Evolutionary conservation across 2,797 vertebrate species (phyloP).

Genomic region (Carapus acus): DNA sequence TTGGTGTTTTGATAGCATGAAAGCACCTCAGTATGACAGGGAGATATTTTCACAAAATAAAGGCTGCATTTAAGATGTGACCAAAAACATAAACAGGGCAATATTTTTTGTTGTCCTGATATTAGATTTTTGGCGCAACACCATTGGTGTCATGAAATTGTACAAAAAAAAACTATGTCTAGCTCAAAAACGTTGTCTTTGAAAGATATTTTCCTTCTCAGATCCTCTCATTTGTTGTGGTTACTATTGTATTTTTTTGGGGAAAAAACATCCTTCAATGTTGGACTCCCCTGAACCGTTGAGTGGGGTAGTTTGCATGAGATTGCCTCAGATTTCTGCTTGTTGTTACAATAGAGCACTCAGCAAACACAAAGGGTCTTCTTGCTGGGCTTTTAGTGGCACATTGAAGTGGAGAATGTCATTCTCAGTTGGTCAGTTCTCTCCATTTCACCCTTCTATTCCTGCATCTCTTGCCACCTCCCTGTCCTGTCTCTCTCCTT

Average conservation of each 20-base stretch:
- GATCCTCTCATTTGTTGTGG: background rate
- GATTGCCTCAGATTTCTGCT: constrained; percentile 53
- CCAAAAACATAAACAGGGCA: constrained; percentile 4
- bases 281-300: constrained; percentile 43
- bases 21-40: constrained; percentile 3
- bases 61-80: constrained; percentile 7
- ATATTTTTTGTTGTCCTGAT: too few relatives aligned
- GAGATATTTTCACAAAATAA: background rate
- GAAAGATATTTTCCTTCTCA: background rate
- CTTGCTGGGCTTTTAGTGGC: constrained; percentile 56
- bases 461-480: constrained; percentile 25
- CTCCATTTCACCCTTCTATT: constrained; percentile 45
- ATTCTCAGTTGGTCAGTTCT: constrained; percentile 44
- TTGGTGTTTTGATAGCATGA: constrained; percentile 11
- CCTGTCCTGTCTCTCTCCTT: constrained; percentile 13
- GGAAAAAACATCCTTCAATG: constrained; percentile 42
- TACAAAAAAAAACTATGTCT: background rate
- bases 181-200: constrained; percentile 2
- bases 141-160: background rate
- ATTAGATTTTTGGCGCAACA: too few relatives aligned
- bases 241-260: constrained; percentile 11
- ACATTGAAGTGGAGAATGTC: constrained; percentile 51
- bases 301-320: constrained; percentile 48
- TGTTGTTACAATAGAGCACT: constrained; percentile 67
- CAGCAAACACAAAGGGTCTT: constrained; percentile 58